Evolutionary conservation across 2,113 vertebrate genomes (phyloP).

Genomic region (Nestor notabilis): DNA sequence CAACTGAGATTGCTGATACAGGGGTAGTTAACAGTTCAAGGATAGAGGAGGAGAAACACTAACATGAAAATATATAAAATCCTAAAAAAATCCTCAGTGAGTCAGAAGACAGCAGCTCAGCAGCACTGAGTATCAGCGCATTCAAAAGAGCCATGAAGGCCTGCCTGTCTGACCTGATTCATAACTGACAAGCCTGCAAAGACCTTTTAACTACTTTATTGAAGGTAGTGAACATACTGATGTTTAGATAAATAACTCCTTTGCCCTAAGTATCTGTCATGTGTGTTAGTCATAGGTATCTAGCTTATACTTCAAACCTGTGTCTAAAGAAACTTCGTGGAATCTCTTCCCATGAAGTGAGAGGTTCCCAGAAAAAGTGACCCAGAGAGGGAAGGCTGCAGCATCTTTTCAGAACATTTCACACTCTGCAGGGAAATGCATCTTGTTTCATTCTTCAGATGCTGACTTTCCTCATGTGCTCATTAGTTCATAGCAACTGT

Average conservation of each 20-base stretch:
- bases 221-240: background rate
- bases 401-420: background rate
- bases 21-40: background rate
- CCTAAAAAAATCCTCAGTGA: background rate
- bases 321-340: background rate
- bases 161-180: rapidly evolving
- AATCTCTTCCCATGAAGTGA: background rate
- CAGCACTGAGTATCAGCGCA: background rate
- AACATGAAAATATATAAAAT: background rate
- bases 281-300: background rate
- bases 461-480: background rate
- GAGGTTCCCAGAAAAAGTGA: background rate
- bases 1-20: background rate
- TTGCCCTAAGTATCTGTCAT: background rate
- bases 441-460: background rate
- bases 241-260: background rate
- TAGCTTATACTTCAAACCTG: background rate
- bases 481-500: background rate
- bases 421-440: background rate
- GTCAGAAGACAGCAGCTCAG: background rate
- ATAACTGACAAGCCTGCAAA: background rate
- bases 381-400: background rate
- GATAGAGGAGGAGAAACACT: background rate
- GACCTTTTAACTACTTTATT: background rate
- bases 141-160: background rate